phyloP scores from a whole-genome alignment of 2,888 invertebrate genomes.

The Calameuta pallipes region DNA sequence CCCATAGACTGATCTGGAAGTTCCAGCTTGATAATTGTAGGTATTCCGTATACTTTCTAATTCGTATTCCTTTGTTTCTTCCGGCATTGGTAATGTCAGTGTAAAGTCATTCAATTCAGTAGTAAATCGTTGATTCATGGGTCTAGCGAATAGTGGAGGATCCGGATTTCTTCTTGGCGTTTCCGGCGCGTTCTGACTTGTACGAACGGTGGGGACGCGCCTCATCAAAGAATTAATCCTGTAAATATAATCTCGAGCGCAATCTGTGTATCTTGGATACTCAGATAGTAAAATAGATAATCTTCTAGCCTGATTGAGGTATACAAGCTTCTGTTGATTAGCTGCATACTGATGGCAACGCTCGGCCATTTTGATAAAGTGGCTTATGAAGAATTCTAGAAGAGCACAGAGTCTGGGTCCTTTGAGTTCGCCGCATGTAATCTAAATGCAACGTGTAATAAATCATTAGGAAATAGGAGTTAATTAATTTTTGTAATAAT shows the following conservation, averaged over 20 bases:
- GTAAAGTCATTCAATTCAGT: conserved; percentile 19
- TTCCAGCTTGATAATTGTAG: neutral
- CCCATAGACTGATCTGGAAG: neutral
- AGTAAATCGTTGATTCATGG: conserved; percentile 42
- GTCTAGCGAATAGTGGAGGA: conserved; percentile 38
- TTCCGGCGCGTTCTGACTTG: conserved; percentile 35
- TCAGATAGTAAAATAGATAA: conserved; percentile 74
- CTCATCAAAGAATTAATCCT: conserved; percentile 65
- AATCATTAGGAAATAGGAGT: neutral
- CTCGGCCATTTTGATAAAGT: conserved; percentile 78
- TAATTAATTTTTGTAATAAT: neutral
- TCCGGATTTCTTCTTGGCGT: conserved; percentile 53
- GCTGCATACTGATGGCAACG: conserved; percentile 74
- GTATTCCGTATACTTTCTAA: conserved; percentile 1
- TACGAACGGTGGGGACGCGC: conserved; percentile 11
- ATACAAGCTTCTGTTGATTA: conserved; percentile 73
- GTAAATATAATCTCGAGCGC: conserved; percentile 70
- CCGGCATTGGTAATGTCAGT: neutral
- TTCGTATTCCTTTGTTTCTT: conserved; percentile 23
- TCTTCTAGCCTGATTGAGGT: conserved; percentile 78
- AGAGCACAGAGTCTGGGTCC: conserved; percentile 72
- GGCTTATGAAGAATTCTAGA: conserved; percentile 77
- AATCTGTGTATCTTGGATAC: conserved; percentile 69
- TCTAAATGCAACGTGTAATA: conserved; percentile 39
- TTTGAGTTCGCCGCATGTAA: conserved; percentile 68